Percentiles rank a stretch among this genome's conserved stretches.
Conservation (phyloP, 37 sponge, comb jelly and placozoan species). For the Geodia barretti region DNA sequence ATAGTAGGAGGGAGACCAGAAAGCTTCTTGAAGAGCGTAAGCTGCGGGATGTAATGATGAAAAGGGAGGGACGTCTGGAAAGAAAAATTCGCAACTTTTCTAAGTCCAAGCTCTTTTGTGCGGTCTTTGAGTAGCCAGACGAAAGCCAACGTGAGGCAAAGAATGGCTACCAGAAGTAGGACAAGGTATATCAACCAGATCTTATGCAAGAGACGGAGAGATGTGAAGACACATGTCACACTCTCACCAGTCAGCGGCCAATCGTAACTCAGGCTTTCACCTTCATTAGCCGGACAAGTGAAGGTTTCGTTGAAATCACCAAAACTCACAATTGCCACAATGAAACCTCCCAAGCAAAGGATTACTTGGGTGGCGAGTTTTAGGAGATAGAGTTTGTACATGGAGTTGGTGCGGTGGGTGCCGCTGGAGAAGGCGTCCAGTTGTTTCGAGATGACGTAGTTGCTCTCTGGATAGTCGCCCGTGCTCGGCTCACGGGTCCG, state of each 20-base stretch:
- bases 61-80: slow-evolving; percentile 43
- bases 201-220: slow-evolving; percentile 43
- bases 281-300: slow-evolving; percentile 44
- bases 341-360: slow-evolving; percentile 16
- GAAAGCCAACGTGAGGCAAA: slow-evolving; percentile 42
- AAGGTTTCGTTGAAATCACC: slow-evolving; percentile 44
- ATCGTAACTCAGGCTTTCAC: background rate
- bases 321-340: slow-evolving; percentile 18
- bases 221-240: slow-evolving; percentile 60
- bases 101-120: slow-evolving; percentile 39
- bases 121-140: slow-evolving; percentile 50
- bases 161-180: slow-evolving; percentile 28
- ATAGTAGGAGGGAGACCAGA: too few species aligned
- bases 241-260: slow-evolving; percentile 30
- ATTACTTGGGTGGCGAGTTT: slow-evolving; percentile 38
- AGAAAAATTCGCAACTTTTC: slow-evolving; percentile 36
- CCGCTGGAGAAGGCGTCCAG: slow-evolving; percentile 43
- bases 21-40: slow-evolving; percentile 1
- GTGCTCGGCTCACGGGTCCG: slow-evolving; percentile 48
- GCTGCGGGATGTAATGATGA: slow-evolving; percentile 33
- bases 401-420: slow-evolving; percentile 41
- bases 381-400: slow-evolving; percentile 30
- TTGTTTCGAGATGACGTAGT: slow-evolving; percentile 30
- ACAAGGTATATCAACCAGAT: slow-evolving; percentile 56
- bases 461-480: slow-evolving; percentile 42